Conservation (phyloP, 2,113 vertebrate species). For the Manacus vitellinus region DNA sequence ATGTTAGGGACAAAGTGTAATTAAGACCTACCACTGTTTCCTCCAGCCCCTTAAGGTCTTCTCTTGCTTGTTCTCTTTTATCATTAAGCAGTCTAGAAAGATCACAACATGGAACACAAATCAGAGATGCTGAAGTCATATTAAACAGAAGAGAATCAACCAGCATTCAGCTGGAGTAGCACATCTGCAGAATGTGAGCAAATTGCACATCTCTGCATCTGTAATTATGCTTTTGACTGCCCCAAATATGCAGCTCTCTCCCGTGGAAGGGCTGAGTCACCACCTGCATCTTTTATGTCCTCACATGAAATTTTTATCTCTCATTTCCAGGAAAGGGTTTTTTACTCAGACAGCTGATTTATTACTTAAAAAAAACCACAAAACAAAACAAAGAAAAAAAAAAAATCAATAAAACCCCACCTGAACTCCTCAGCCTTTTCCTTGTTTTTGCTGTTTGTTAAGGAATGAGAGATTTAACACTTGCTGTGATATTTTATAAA, state of each 20-base stretch:
- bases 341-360: background rate
- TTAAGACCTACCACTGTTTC: conserved; percentile 89
- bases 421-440: background rate
- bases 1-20: background rate
- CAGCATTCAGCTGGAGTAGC: background rate
- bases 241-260: background rate
- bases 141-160: background rate
- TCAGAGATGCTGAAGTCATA: background rate
- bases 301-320: background rate
- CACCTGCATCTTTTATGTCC: background rate
- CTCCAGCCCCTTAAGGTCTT: conserved; percentile 93
- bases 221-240: background rate
- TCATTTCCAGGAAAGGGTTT: background rate
- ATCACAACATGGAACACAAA: background rate
- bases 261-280: background rate
- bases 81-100: conserved; percentile 86
- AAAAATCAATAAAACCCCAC: no score
- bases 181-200: background rate
- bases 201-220: background rate
- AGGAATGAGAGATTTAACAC: background rate
- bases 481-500: background rate
- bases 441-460: background rate
- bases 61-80: conserved; percentile 90
- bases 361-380: background rate
- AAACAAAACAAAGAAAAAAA: background rate